Conservation (phyloP, 2,113 vertebrate species). For the Numida meleagris region DNA sequence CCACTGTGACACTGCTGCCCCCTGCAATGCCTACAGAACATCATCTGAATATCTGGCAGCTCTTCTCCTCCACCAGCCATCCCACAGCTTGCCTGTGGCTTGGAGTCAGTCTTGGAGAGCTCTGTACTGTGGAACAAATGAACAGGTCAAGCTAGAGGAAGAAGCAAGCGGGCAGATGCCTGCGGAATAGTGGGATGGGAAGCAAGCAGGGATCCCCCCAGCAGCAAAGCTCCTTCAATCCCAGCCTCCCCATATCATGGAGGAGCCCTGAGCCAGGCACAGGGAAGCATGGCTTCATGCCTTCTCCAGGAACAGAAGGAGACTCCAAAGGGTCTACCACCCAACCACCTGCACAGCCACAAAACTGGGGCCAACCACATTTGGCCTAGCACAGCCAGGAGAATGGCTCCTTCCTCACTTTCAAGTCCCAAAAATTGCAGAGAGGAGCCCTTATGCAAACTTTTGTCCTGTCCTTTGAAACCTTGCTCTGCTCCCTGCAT, state of each 20-base stretch:
- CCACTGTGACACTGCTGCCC: neutral
- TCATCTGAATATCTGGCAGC: neutral
- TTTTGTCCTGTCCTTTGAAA: neutral
- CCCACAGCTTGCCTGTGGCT: neutral
- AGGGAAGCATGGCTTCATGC: rapidly evolving
- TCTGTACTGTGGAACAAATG: neutral
- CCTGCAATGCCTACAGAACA: neutral
- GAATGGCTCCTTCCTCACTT: neutral
- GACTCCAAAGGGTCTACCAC: rapidly evolving
- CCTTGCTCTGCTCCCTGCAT: neutral
- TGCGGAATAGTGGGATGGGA: neutral
- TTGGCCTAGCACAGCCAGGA: rapidly evolving
- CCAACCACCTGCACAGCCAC: too few relatives aligned
- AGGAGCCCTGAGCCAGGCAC: too few relatives aligned
- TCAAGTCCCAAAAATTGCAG: rapidly evolving
- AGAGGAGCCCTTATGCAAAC: neutral
- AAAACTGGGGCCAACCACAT: rapidly evolving
- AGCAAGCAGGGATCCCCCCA: neutral
- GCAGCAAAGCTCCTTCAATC: neutral
- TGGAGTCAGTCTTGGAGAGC: neutral
- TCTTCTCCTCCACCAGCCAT: neutral
- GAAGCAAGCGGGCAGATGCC: neutral
- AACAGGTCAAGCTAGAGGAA: neutral
- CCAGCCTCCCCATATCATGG: too few relatives aligned
- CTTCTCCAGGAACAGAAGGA: neutral